Percentiles rank a stretch among this genome's conserved stretches.
Evolutionary conservation across 2,888 invertebrate species (phyloP).

Genomic region (Fragum whitleyi): DNA sequence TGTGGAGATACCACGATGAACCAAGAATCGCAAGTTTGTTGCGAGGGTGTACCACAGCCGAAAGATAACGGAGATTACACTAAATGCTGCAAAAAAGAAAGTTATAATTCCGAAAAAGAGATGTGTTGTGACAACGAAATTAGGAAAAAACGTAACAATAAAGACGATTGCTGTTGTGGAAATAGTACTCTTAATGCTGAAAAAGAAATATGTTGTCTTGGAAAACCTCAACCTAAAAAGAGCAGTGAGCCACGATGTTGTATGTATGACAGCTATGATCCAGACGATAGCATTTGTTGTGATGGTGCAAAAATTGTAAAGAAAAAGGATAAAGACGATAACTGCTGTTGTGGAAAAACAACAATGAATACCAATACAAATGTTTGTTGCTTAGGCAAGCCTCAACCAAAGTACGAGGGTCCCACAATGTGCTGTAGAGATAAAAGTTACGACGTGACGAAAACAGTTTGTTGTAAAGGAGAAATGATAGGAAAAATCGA

Average conservation of each 20-base stretch:
- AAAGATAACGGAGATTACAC: conserved; percentile 40
- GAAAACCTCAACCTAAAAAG: conserved; percentile 33
- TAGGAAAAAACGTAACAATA: conserved; percentile 34
- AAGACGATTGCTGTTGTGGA: conserved; percentile 55
- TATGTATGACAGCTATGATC: conserved; percentile 45
- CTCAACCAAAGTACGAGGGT: conserved; percentile 33
- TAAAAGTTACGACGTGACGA: conserved; percentile 41
- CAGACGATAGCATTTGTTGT: conserved; percentile 34
- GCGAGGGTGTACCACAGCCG: conserved; percentile 48
- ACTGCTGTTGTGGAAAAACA: conserved; percentile 55
- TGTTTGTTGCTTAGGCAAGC: conserved; percentile 52
- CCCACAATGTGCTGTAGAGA: conserved; percentile 44
- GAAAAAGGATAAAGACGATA: conserved; percentile 44
- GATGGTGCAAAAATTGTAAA: conserved; percentile 46
- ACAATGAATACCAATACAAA: conserved; percentile 55
- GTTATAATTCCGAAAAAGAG: conserved; percentile 40
- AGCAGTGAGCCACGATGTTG: conserved; percentile 47
- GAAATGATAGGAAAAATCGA: conserved; percentile 37
- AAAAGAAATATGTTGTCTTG: conserved; percentile 53
- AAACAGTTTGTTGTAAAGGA: conserved; percentile 45
- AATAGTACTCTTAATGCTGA: conserved; percentile 51
- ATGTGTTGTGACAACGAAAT: conserved; percentile 48
- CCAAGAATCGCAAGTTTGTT: conserved; percentile 48
- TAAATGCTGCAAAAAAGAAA: conserved; percentile 37
- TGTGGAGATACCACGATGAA: conserved; percentile 54